These are phyloP conservation scores for Pseudeuparius sepicola DNA, from an alignment of 2,888 invertebrate species.

Conservation along the genomic window DNA sequence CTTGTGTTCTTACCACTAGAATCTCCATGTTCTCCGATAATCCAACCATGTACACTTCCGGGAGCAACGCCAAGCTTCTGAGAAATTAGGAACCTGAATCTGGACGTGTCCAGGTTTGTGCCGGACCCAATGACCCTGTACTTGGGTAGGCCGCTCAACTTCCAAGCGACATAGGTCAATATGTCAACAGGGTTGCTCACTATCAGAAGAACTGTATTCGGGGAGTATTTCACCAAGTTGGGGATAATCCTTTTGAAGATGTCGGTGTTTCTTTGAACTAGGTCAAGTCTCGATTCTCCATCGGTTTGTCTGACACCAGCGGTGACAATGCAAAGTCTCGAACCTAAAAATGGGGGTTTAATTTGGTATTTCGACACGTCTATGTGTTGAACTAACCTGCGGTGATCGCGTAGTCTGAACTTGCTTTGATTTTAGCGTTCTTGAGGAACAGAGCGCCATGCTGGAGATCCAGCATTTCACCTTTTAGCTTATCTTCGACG, in stretches of 20 bases:
- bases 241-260: constrained; percentile 82
- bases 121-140: constrained; percentile 84
- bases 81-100: constrained; percentile 81
- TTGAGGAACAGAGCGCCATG: constrained; percentile 78
- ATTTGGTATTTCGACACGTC: too few species aligned
- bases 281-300: constrained; percentile 75
- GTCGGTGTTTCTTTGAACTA: constrained; percentile 85
- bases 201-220: constrained; percentile 73
- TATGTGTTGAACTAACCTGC: too few species aligned
- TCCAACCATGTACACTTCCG: constrained; percentile 82
- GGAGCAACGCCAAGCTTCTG: constrained; percentile 73
- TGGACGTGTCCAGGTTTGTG: constrained; percentile 84
- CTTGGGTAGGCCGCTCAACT: constrained; percentile 79
- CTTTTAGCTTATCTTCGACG: constrained; percentile 71
- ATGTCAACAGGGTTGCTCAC: constrained; percentile 92
- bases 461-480: constrained; percentile 86
- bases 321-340: constrained; percentile 76
- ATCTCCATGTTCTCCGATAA: constrained; percentile 92
- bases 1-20: constrained; percentile 33
- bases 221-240: constrained; percentile 70
- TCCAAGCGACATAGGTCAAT: constrained; percentile 91
- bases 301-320: constrained; percentile 89
- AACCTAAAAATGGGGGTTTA: too few species aligned
- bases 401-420: constrained; percentile 64
- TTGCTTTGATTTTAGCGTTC: constrained; percentile 68